Evolutionary conservation across 2,113 vertebrate genomes (phyloP).

Genomic region (Thymallus thymallus): DNA sequence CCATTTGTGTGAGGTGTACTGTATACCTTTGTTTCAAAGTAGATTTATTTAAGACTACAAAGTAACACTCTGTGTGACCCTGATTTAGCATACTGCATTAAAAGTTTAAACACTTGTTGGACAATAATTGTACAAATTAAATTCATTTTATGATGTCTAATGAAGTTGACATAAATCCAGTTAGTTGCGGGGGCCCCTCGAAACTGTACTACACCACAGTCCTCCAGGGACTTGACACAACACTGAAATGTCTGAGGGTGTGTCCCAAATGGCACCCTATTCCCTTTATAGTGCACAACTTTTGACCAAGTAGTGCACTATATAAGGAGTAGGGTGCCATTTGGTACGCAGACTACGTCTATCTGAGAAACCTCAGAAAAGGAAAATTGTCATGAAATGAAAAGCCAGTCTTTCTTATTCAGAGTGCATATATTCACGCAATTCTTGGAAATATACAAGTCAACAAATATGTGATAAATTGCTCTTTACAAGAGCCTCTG

Average conservation of each 20-base stretch:
- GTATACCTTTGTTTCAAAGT: no score
- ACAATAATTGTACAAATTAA: no score
- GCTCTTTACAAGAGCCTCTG: constrained; percentile 31
- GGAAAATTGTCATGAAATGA: neutral
- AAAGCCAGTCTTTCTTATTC: constrained; percentile 18
- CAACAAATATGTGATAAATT: constrained; percentile 40
- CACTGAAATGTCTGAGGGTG: constrained; percentile 8
- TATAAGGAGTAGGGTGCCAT: constrained; percentile 25
- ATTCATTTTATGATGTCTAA: no score
- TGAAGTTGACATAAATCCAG: no score
- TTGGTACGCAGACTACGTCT: neutral
- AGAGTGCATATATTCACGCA: neutral
- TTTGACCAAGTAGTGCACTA: no score
- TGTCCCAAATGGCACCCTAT: constrained; percentile 3
- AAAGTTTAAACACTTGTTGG: no score
- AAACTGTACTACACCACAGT: neutral
- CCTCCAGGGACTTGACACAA: constrained; percentile 31
- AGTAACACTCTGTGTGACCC: no score
- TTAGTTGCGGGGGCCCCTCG: no score
- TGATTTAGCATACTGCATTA: no score
- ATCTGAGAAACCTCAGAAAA: constrained; percentile 10
- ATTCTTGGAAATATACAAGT: neutral
- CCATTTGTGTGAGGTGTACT: no score
- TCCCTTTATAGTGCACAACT: no score
- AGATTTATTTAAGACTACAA: no score